Evolutionary conservation across 1,140 invertebrate genomes (phyloP).

Genomic region (Trialeurodes vaporariorum): DNA sequence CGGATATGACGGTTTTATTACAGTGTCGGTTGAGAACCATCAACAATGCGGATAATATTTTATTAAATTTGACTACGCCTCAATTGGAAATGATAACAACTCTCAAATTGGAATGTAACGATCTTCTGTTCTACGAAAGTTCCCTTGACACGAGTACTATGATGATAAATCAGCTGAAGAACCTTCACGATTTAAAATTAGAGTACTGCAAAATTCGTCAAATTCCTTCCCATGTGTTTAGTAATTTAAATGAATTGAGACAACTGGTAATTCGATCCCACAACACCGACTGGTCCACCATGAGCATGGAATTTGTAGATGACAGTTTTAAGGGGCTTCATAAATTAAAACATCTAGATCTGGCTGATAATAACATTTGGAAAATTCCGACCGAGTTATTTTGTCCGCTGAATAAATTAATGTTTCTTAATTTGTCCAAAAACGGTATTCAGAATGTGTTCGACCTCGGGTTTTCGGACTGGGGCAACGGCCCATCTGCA

Average conservation of each 20-base stretch:
- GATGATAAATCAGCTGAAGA: constrained; percentile 63
- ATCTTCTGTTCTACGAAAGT: constrained; percentile 66
- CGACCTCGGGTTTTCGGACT: constrained; percentile 56
- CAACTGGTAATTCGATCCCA: constrained; percentile 69
- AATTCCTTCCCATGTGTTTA: constrained; percentile 59
- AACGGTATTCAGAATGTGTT: constrained; percentile 69
- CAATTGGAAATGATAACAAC: constrained; percentile 52
- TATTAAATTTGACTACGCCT: constrained; percentile 49
- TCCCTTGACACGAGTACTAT: constrained; percentile 42
- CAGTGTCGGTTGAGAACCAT: constrained; percentile 60
- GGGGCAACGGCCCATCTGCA: constrained; percentile 32
- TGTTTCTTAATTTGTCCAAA: constrained; percentile 63
- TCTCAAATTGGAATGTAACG: constrained; percentile 61
- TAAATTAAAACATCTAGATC: constrained; percentile 66
- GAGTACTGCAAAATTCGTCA: constrained; percentile 73
- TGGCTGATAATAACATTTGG: constrained; percentile 82
- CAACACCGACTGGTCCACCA: constrained; percentile 62
- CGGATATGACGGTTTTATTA: constrained; percentile 40
- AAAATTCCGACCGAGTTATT: constrained; percentile 73
- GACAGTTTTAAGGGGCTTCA: constrained; percentile 56
- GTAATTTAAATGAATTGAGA: constrained; percentile 57
- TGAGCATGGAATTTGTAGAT: constrained; percentile 62
- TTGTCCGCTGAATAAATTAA: constrained; percentile 63
- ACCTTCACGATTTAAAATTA: constrained; percentile 61
- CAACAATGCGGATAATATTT: constrained; percentile 50